Conservation (phyloP, 92 coral and sea anemone genomes). For the Actinostola sp. region DNA sequence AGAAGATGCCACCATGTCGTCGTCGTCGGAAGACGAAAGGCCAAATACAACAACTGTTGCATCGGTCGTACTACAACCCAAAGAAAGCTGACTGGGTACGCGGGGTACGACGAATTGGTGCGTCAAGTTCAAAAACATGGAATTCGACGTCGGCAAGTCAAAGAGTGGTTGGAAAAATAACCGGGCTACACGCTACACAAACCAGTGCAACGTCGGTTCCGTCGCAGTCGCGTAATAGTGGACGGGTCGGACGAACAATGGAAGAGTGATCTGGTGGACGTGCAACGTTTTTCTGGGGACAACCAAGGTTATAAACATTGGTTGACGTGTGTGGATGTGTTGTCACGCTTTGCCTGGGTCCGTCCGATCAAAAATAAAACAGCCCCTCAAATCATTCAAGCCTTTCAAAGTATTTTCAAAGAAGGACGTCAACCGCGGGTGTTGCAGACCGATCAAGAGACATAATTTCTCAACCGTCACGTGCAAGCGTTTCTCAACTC, state of each 20-base stretch:
- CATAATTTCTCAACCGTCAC: slow-evolving; percentile 17
- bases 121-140: neutral
- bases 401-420: neutral
- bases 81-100: neutral
- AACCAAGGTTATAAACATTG: slow-evolving; percentile 9
- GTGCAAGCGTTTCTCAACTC: slow-evolving; percentile 6
- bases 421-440: slow-evolving; percentile 21
- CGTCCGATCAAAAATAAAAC: slow-evolving; percentile 46
- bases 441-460: too few relatives aligned
- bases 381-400: slow-evolving; percentile 11
- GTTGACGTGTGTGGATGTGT: slow-evolving; percentile 29
- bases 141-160: neutral
- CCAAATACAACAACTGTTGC: neutral
- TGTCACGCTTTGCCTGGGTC: slow-evolving; percentile 56
- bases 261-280: slow-evolving; percentile 29
- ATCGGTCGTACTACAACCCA: slow-evolving; percentile 5
- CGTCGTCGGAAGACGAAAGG: neutral
- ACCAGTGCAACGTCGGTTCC: neutral
- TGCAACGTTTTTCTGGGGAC: neutral
- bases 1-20: neutral
- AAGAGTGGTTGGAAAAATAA: neutral
- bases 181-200: slow-evolving; percentile 11
- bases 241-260: slow-evolving; percentile 18
- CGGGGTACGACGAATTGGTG: neutral
- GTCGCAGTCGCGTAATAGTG: slow-evolving; percentile 1